Base-by-base conservation (phyloP, 2,113 vertebrate genomes). In the Misgurnus mizolepis region DNA sequence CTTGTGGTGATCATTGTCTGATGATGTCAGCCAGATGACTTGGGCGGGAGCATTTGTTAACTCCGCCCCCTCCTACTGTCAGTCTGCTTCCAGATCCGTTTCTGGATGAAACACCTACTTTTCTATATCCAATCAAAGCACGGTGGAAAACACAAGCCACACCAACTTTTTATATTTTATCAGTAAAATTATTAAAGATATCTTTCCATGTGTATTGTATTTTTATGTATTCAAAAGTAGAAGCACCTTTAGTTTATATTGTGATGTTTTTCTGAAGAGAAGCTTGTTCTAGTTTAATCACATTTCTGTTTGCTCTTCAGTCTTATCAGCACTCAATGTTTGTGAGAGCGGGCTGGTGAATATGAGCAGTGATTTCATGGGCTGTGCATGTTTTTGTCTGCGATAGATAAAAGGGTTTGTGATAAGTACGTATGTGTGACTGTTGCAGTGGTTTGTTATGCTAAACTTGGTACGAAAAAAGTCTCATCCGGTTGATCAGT, bases 401-500 rank as follows among this genome's bases (percentile, higher is more conserved):
- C 0, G 22, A 47, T 62, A 58, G 55, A 58, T 58, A 80, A 41
- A 43, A 41, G 7, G 18, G 69, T 43, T 10, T 75, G 49, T 67
- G 61, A 74, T 61, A 67, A 53, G 15, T 75, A 18, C 10, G 7
- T 6, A 43, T 47, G 65, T 76, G 53, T 69, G 41, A 76, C 17
- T 34, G n/a, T 47, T 49, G 45, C 67, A 61, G 34, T 3, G 66
- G 71, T 76, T 64, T 81, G 80, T 81, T 68, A 58, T 75, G 56
- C 72, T 76, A 18, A 55, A 61, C 53, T 68, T 50, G 18, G 53
- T 22, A 47, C 62, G 43, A 71, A 61, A 75, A 60, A 81, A 81
- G 80, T 76, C 43, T 81, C 65, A 76, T 76, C 80, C 47, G 65
- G 72, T 68, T 76, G 72, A 69, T 81, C 55, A 76, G 65, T 76